These are phyloP conservation scores for Oxyura jamaicensis DNA, from an alignment of 2,113 vertebrate genomes.

Conservation along the genomic window DNA sequence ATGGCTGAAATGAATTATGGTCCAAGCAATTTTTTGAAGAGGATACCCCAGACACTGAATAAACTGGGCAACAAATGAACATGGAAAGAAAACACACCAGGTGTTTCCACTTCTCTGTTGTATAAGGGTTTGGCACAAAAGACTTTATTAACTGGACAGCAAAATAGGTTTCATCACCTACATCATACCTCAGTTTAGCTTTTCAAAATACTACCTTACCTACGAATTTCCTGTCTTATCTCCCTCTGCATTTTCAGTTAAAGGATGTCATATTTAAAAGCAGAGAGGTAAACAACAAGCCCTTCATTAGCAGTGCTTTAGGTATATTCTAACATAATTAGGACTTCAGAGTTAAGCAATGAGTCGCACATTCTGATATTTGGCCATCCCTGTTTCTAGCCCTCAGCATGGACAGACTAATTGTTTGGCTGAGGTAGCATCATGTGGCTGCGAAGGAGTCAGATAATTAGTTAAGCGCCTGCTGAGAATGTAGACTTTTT, in stretches of 20 bases:
- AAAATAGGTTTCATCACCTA: background rate
- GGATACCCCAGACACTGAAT: background rate
- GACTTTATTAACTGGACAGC: background rate
- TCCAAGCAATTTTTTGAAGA: background rate
- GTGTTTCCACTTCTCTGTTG: background rate
- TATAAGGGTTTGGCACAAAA: background rate
- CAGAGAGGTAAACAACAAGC: background rate
- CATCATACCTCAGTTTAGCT: background rate
- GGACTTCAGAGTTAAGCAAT: background rate
- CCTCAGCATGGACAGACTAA: background rate
- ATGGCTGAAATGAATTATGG: background rate
- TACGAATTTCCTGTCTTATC: background rate
- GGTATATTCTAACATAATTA: background rate
- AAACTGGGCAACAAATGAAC: background rate
- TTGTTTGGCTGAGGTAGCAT: background rate
- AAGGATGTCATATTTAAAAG: background rate
- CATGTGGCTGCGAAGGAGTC: background rate
- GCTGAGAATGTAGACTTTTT: conserved; percentile 10
- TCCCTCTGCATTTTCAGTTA: background rate
- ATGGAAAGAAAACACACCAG: background rate
- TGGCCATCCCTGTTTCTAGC: background rate
- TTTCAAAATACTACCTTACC: background rate
- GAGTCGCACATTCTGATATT: background rate
- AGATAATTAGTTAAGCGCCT: conserved; percentile 7
- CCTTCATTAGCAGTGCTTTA: background rate